phyloP scores from a whole-genome alignment of 2,797 vertebrate species.

The Lepidocolaptes lacrymiger region DNA sequence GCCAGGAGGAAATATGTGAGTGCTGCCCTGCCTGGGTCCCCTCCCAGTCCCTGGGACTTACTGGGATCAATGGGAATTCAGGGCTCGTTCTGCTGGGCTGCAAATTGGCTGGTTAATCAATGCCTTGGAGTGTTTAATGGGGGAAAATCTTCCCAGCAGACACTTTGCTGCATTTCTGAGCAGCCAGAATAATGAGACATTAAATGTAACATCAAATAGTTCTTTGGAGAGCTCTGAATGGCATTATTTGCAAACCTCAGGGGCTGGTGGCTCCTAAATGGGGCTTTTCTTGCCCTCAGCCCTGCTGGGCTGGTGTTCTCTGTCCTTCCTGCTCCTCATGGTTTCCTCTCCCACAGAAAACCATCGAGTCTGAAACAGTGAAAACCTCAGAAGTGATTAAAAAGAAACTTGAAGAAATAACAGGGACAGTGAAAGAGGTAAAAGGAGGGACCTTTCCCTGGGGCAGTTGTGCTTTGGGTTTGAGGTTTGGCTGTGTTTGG shows the following conservation, averaged over 20 bases:
- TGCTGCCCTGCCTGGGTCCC: slow-evolving; percentile 49
- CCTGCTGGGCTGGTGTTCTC: neutral
- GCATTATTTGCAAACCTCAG: neutral
- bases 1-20: slow-evolving; percentile 93
- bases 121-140: too few relatives aligned
- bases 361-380: slow-evolving; percentile 93
- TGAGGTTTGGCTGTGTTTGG: neutral
- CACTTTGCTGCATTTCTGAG: too few relatives aligned
- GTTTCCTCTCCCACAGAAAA: slow-evolving; percentile 81
- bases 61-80: too few relatives aligned
- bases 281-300: neutral
- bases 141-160: too few relatives aligned
- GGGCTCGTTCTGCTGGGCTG: too few relatives aligned
- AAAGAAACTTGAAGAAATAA: slow-evolving; percentile 88
- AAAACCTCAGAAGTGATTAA: slow-evolving; percentile 91
- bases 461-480: neutral
- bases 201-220: too few relatives aligned
- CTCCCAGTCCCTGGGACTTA: too few relatives aligned
- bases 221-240: neutral
- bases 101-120: too few relatives aligned
- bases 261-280: neutral
- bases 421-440: slow-evolving; percentile 93
- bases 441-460: neutral
- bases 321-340: neutral
- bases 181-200: too few relatives aligned